These are phyloP conservation scores for Resseliella maxima DNA, from an alignment of 2,888 invertebrate species.

Conservation along the genomic window DNA sequence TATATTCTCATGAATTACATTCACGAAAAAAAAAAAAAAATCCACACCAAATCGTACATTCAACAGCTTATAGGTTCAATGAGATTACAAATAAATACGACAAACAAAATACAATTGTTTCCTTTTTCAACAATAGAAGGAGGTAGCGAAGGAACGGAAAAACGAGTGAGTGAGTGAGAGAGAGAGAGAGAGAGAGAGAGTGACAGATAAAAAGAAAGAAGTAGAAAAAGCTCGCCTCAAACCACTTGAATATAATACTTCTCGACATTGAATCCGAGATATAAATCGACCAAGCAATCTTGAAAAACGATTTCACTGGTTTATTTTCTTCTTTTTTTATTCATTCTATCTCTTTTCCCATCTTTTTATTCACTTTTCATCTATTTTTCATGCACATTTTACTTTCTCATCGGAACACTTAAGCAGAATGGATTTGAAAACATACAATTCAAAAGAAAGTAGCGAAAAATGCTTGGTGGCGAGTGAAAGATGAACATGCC, in stretches of 20 bases:
- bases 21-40: too few species aligned
- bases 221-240: not conserved
- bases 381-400: too few species aligned
- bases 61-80: conserved; percentile 21
- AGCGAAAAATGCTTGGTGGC: not conserved
- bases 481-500: not conserved
- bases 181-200: too few species aligned
- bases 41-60: too few species aligned
- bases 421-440: too few species aligned
- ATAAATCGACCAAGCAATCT: not conserved
- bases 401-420: too few species aligned
- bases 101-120: not conserved
- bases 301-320: not conserved
- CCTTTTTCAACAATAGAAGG: not conserved
- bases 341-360: not conserved
- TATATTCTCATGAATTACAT: not conserved
- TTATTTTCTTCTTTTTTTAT: not conserved
- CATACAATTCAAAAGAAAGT: not conserved
- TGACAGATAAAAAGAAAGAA: too few species aligned
- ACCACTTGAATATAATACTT: not conserved
- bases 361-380: too few species aligned
- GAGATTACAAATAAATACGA: not conserved
- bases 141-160: not conserved
- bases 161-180: too few species aligned
- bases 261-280: not conserved